Evolutionary conservation across 2,797 vertebrate species (phyloP).

Genomic region (Luscinia megarhynchos): DNA sequence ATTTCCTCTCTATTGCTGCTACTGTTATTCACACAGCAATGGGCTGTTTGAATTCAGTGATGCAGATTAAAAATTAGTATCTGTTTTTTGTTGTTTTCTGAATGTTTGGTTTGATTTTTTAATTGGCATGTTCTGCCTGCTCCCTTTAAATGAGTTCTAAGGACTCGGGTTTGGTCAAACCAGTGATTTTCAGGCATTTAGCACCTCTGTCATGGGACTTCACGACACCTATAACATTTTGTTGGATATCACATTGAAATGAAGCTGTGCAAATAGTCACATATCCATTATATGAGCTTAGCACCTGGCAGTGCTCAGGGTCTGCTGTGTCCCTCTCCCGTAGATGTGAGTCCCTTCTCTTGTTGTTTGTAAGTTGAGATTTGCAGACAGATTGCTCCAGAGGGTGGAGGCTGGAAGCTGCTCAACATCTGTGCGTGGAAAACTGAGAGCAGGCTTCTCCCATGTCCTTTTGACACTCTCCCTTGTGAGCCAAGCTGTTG

Average conservation of each 20-base stretch:
- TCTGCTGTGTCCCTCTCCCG: background rate
- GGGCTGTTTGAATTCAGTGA: background rate
- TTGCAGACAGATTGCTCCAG: background rate
- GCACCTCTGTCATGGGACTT: background rate
- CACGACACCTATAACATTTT: background rate
- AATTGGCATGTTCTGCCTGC: background rate
- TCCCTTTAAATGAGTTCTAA: background rate
- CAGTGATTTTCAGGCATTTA: background rate
- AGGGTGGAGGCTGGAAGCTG: background rate
- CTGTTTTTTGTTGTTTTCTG: background rate
- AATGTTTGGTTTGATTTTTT: background rate
- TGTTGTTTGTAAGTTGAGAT: background rate
- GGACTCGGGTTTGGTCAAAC: background rate
- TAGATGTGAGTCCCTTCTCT: background rate
- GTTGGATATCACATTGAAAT: background rate
- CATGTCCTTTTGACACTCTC: background rate
- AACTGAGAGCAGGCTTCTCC: background rate
- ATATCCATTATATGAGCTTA: background rate
- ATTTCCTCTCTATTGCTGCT: background rate
- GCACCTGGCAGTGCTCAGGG: background rate
- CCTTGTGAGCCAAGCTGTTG: background rate
- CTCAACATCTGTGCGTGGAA: background rate
- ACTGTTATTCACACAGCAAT: background rate
- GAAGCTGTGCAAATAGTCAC: background rate
- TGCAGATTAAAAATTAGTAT: background rate